Evolutionary conservation across 2,113 vertebrate species (phyloP).

Genomic region (Erythrocercus mccallii): DNA sequence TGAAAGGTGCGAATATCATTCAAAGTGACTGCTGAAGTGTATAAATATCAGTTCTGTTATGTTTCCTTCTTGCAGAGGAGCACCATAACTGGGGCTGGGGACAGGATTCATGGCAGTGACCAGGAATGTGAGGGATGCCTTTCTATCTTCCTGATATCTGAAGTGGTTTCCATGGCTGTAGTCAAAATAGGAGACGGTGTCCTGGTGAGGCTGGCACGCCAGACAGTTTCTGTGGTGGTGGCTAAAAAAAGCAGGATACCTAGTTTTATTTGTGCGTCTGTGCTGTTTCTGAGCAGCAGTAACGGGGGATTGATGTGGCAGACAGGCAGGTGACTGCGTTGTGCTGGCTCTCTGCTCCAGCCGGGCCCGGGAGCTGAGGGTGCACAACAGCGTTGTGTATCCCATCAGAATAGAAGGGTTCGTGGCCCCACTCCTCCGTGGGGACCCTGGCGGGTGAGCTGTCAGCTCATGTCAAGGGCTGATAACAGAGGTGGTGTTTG

Average conservation of each 20-base stretch:
- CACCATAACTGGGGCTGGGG: not conserved
- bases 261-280: not conserved
- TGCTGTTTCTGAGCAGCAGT: not conserved
- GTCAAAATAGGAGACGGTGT: conserved; percentile 11
- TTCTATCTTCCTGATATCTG: not conserved
- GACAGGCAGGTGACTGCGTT: not conserved
- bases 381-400: not conserved
- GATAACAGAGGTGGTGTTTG: not conserved
- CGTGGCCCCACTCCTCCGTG: accelerated
- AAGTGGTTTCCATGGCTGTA: conserved; percentile 33
- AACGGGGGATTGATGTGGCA: not conserved
- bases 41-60: not conserved
- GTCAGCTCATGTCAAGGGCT: not conserved
- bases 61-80: not conserved
- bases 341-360: not conserved
- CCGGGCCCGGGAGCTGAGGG: not conserved
- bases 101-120: not conserved
- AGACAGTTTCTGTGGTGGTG: not conserved
- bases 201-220: not conserved
- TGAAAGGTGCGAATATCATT: not conserved
- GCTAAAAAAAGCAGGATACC: not conserved
- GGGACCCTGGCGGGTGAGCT: not conserved
- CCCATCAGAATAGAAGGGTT: not conserved
- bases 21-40: not conserved
- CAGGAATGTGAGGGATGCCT: not conserved